phyloP scores from a whole-genome alignment of 30 jellyfish, hydroid and myxozoan genomes.

The Pelagia noctiluca region DNA sequence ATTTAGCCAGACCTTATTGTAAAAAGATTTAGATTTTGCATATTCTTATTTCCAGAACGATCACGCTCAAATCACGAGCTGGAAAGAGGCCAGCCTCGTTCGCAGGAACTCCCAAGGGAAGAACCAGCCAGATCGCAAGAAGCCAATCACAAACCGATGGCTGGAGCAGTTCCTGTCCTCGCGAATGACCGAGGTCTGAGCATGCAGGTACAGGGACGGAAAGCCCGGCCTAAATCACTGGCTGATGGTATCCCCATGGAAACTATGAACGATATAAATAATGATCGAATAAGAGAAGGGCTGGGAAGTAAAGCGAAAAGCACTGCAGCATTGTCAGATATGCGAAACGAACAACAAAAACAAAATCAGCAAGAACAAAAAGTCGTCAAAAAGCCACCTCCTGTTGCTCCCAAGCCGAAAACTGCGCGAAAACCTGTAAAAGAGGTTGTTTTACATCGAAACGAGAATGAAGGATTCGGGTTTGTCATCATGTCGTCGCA shows the following conservation, averaged over 20 bases:
- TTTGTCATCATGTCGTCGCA: conserved; percentile 96
- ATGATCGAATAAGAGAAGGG: conserved; percentile 52
- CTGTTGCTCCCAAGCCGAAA: conserved; percentile 94
- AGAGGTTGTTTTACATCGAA: conserved; percentile 77
- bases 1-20: too few relatives aligned
- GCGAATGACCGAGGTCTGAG: conserved; percentile 55
- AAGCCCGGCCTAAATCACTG: conserved; percentile 73
- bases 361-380: conserved; percentile 16
- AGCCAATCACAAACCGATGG: conserved; percentile 36
- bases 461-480: conserved; percentile 97
- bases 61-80: not conserved
- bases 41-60: not conserved
- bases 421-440: conserved; percentile 55
- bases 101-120: conserved; percentile 5
- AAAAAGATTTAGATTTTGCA: too few relatives aligned
- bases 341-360: conserved; percentile 53
- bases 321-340: conserved; percentile 71
- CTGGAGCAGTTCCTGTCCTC: conserved; percentile 60
- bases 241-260: conserved; percentile 79
- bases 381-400: conserved; percentile 82
- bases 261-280: conserved; percentile 54
- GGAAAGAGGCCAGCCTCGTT: not conserved
- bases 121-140: conserved; percentile 48
- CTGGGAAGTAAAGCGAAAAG: conserved; percentile 75
- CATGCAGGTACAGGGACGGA: conserved; percentile 39